Base-by-base conservation (phyloP, 2,888 invertebrate genomes). In the Unio pictorum region DNA sequence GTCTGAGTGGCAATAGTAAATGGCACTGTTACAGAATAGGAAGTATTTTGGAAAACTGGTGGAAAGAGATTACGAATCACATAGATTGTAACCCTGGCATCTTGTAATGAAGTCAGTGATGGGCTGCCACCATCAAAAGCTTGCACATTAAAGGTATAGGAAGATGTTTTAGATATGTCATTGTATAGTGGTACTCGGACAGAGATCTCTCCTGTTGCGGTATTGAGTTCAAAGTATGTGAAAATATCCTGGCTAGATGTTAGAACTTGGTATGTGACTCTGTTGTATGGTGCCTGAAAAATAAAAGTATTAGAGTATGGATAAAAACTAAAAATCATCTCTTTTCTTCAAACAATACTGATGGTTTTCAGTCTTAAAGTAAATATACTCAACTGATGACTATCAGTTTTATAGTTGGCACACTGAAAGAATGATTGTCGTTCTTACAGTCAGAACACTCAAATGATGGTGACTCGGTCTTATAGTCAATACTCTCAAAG, bases 51-150 rank as follows among this genome's bases (percentile, higher is more conserved):
- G 72, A 88, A 88, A 30, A 73, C 71, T 15, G 88, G 88, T 7
- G 86, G 55, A 64, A 78, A 72, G 64, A 74, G 65, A 69, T 87
- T 87, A 23, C 87, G 71, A 15, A 79, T 68, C 28, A 86, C 83
- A 61, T 72, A 82, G 60, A 87, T 84, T 23, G 78, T 79, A 8
- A 87, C 82, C 17, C 76, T 79, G 45, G 85, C 93, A 0, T 92
- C 91, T 0, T 94, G 93, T 86, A 95, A 94, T 87, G 96, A 95
- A 59, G 93, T 93, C 87, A 95, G 95, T 0, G 95, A 93, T 0
- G 97, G 97, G 11, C 95, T 94, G 1, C 97, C 98, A 78, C 93
- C 93, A 91, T 98, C 98, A 0, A 93, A 92, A 0, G 96, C 97
- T 80, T 93, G 92, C 1, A 96, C 92, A 83, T 92, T 92, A n/a